phyloP scores from a whole-genome alignment of 2,113 vertebrate species.

The Vanacampus margaritifer region DNA sequence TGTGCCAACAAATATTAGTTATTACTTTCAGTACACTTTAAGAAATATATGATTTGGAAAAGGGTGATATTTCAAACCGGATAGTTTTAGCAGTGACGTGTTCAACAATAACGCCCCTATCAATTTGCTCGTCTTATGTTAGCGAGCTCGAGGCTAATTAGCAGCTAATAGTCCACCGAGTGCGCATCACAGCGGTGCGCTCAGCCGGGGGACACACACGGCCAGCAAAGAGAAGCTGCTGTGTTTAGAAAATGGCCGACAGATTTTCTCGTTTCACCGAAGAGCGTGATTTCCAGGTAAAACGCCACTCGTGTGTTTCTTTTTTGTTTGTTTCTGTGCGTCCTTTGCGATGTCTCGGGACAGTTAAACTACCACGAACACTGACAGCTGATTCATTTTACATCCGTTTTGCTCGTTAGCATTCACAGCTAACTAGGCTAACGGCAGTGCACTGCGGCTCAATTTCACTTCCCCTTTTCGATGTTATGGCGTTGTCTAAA shows the following conservation, averaged over 20 bases:
- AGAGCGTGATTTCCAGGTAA: constrained; percentile 98
- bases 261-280: constrained; percentile 98
- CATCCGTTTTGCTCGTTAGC: constrained; percentile 34
- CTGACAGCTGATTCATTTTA: not conserved
- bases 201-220: constrained; percentile 33
- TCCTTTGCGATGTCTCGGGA: not conserved
- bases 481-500: constrained; percentile 1
- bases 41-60: not conserved
- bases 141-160: not conserved
- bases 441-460: constrained; percentile 50
- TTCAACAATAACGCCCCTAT: not conserved
- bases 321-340: no score
- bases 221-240: constrained; percentile 53
- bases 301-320: not conserved
- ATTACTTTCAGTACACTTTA: not conserved
- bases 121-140: not conserved
- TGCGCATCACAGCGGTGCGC: constrained; percentile 22
- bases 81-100: not conserved
- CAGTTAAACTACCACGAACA: rapidly evolving
- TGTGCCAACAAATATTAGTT: not conserved
- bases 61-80: not conserved
- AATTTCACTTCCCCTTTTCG: constrained; percentile 34
- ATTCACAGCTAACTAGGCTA: constrained; percentile 56
- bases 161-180: constrained; percentile 3
- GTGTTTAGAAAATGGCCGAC: constrained; percentile 92